Evolutionary conservation across 1,140 invertebrate genomes (phyloP).

Genomic region (Meloidogyne floridensis): DNA sequence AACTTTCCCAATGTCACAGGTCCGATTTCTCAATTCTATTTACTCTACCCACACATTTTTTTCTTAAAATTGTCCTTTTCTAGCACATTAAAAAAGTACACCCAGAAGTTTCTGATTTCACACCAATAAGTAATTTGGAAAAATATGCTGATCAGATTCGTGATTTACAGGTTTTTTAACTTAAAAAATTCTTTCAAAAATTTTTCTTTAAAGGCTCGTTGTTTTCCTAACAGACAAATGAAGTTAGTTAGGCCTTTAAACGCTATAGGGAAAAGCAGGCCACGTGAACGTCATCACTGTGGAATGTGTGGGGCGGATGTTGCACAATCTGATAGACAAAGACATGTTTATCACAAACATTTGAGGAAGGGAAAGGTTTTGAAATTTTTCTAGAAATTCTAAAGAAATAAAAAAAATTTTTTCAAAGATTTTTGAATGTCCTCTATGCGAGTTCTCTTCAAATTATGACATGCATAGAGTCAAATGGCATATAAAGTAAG

Average conservation of each 20-base stretch:
- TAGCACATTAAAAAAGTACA: slow-evolving; percentile 56
- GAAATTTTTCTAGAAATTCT: not conserved
- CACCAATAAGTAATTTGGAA: slow-evolving; percentile 55
- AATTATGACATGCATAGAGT: slow-evolving; percentile 59
- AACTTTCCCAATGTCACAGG: too few species aligned
- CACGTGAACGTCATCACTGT: slow-evolving; percentile 51
- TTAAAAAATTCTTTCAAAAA: too few species aligned
- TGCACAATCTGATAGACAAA: slow-evolving; percentile 55
- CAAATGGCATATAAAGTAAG: slow-evolving; percentile 58
- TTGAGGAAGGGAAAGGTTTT: slow-evolving; percentile 29
- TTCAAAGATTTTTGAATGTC: slow-evolving; percentile 52
- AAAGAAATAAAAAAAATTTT: not conserved
- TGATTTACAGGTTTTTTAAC: slow-evolving; percentile 41
- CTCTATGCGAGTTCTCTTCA: slow-evolving; percentile 51
- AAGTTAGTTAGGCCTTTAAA: slow-evolving; percentile 47
- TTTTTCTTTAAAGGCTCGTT: slow-evolving; percentile 33
- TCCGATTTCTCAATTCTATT: too few species aligned
- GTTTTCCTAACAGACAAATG: slow-evolving; percentile 60
- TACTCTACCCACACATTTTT: too few species aligned
- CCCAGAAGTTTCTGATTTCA: slow-evolving; percentile 28
- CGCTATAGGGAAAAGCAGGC: slow-evolving; percentile 24
- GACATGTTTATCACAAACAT: slow-evolving; percentile 59
- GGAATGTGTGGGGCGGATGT: slow-evolving; percentile 47
- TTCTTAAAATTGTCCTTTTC: not conserved
- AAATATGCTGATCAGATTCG: slow-evolving; percentile 55